Conservation (phyloP, 2,113 vertebrate genomes). For the Spea bombifrons region DNA sequence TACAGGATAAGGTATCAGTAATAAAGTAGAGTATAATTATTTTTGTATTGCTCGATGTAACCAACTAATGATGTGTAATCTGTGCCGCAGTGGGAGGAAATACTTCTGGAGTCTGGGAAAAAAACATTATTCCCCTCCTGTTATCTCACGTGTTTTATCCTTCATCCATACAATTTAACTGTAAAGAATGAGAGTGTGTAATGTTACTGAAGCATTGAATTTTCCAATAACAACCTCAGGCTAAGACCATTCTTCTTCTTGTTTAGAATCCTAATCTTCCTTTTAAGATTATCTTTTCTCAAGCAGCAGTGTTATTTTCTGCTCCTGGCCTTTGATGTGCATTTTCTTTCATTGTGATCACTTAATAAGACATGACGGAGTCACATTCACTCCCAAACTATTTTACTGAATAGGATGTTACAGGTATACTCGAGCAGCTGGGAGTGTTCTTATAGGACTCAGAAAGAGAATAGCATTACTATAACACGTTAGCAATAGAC, state of each 20-base stretch:
- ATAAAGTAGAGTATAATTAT: too few relatives aligned
- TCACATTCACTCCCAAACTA: background rate
- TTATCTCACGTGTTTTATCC: background rate
- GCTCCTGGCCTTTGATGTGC: conserved; percentile 17
- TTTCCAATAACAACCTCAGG: conserved; percentile 16
- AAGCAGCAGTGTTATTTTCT: background rate
- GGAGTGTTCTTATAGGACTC: background rate
- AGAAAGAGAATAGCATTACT: background rate
- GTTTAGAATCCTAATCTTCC: conserved; percentile 22
- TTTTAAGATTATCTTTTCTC: conserved; percentile 17
- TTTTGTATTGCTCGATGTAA: too few relatives aligned
- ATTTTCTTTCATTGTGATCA: background rate
- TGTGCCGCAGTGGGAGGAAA: too few relatives aligned
- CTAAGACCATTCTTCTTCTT: conserved; percentile 9
- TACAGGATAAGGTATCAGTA: too few relatives aligned
- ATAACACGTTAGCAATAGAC: background rate
- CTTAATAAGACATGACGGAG: conserved; percentile 7
- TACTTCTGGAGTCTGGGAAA: background rate
- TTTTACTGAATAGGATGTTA: background rate
- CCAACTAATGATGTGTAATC: too few relatives aligned
- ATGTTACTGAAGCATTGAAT: conserved; percentile 8
- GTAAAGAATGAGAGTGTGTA: conserved; percentile 1
- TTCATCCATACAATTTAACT: conserved; percentile 7
- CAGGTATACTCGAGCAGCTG: background rate
- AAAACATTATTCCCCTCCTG: too few relatives aligned